These are phyloP conservation scores for Gobio occitaniae DNA, from an alignment of 2,797 vertebrate genomes.

Conservation along the genomic window DNA sequence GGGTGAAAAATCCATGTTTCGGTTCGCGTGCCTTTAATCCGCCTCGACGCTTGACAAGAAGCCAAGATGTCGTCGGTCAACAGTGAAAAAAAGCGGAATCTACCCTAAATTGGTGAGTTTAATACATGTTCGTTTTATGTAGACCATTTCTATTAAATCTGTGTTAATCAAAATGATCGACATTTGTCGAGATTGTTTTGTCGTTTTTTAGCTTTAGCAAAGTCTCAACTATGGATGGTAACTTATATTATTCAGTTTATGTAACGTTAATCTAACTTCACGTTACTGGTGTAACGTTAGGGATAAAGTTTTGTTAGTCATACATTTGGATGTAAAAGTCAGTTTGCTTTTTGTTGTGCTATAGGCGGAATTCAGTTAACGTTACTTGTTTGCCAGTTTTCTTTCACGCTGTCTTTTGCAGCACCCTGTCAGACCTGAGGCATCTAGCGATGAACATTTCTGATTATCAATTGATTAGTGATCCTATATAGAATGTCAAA, in stretches of 20 bases:
- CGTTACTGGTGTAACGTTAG: background rate
- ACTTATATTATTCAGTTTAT: background rate
- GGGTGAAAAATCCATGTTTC: background rate
- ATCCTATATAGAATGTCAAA: background rate
- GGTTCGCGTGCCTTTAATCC: background rate
- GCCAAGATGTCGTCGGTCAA: background rate
- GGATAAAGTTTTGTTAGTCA: background rate
- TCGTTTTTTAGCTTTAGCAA: background rate
- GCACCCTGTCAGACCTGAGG: background rate
- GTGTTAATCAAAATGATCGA: background rate
- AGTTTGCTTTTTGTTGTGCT: background rate
- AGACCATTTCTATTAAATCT: background rate
- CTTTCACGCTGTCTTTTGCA: background rate
- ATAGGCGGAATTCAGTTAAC: background rate
- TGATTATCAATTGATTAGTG: background rate
- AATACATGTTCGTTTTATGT: background rate
- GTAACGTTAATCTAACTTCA: background rate
- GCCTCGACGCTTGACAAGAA: background rate
- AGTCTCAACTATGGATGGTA: background rate
- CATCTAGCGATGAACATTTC: background rate
- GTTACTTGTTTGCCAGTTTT: background rate
- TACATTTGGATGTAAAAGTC: background rate
- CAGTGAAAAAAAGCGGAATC: background rate
- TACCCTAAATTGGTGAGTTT: slow-evolving; percentile 14
- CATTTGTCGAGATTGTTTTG: background rate